A percentile compares a stretch with the other conserved stretches of the same genome.
Evolutionary conservation across 2,888 invertebrate species (phyloP).

Genomic region (Lobophora halterata): DNA sequence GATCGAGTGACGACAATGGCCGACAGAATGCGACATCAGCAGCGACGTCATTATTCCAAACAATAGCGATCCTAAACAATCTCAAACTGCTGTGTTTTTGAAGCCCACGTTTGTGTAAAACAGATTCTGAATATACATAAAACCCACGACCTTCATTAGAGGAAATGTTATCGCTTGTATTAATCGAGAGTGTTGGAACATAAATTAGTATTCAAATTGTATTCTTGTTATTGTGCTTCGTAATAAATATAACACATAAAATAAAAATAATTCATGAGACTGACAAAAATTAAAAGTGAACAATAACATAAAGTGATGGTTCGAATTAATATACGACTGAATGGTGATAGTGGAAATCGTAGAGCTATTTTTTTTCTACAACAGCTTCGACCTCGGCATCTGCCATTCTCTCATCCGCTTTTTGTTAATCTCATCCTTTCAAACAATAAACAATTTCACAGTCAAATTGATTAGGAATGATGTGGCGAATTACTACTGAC

Average conservation of each 20-base stretch:
- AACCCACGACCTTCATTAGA: constrained; percentile 58
- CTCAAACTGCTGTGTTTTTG: constrained; percentile 41
- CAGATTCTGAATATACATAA: constrained; percentile 39
- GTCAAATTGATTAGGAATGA: constrained; percentile 29
- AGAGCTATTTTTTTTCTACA: constrained; percentile 80
- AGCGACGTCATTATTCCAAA: constrained; percentile 46
- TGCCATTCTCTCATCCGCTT: constrained; percentile 29
- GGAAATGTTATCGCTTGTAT: constrained; percentile 45
- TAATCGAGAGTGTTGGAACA: constrained; percentile 45
- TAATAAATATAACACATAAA: constrained; percentile 39
- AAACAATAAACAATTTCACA: constrained; percentile 32
- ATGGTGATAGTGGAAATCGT: no score
- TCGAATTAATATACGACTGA: constrained; percentile 48
- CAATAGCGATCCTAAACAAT: constrained; percentile 37
- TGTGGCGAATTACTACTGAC: constrained; percentile 15
- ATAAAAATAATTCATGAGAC: constrained; percentile 49
- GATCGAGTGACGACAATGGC: constrained; percentile 38
- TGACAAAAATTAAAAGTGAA: constrained; percentile 46
- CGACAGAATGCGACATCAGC: constrained; percentile 61
- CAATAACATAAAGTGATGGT: constrained; percentile 40
- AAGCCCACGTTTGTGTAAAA: constrained; percentile 48
- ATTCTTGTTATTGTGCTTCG: constrained; percentile 47
- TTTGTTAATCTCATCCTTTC: constrained; percentile 32
- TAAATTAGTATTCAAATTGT: constrained; percentile 47
- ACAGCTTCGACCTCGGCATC: constrained; percentile 47